These are phyloP conservation scores for Alviniconcha strummeri DNA, from an alignment of 2,888 invertebrate species.

Conservation along the genomic window DNA sequence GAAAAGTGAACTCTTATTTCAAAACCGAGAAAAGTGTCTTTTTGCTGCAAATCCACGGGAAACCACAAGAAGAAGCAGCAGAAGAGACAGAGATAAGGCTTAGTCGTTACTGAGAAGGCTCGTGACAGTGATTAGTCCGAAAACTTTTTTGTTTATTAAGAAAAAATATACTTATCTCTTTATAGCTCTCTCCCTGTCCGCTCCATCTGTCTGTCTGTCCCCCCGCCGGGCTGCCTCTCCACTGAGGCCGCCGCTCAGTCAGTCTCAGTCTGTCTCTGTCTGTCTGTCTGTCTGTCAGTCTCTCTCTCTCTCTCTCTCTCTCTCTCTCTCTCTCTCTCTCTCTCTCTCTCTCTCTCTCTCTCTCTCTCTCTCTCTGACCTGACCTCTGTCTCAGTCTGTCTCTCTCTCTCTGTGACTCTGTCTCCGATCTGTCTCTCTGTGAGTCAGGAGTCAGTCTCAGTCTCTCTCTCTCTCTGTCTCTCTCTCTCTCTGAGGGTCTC, in stretches of 20 bases:
- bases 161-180: not conserved
- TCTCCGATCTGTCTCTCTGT: too few relatives aligned
- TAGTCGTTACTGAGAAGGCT: not conserved
- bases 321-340: not conserved
- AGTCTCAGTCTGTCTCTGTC: not conserved
- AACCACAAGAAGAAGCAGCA: not conserved
- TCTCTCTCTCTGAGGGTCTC: too few relatives aligned
- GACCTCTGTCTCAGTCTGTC: not conserved
- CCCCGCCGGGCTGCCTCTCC: too few relatives aligned
- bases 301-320: not conserved
- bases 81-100: not conserved
- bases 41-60: not conserved
- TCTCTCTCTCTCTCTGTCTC: too few relatives aligned
- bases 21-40: not conserved
- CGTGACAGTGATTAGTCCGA: not conserved
- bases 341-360: not conserved
- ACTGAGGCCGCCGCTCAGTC: too few relatives aligned
- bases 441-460: too few relatives aligned
- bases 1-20: not conserved
- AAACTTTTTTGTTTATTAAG: not conserved
- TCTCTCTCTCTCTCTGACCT: not conserved
- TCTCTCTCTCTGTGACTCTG: not conserved
- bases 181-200: too few relatives aligned
- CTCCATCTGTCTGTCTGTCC: too few relatives aligned
- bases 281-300: not conserved